These are phyloP conservation scores for Hippoglossus stenolepis DNA, from an alignment of 2,113 vertebrate species.

Conservation along the genomic window DNA sequence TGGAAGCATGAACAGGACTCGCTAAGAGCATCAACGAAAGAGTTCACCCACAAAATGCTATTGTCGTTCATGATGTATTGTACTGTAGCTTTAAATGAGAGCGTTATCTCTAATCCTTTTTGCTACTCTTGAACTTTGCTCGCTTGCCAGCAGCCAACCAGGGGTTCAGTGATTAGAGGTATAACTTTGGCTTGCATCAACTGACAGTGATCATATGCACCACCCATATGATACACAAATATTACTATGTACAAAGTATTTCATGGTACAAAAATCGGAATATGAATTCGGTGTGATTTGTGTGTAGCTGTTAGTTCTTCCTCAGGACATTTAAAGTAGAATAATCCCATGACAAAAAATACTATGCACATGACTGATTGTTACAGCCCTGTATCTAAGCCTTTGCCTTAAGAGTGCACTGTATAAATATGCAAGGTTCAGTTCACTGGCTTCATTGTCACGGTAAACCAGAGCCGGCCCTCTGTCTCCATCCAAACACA, in stretches of 20 bases:
- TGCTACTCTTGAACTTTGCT: too few species aligned
- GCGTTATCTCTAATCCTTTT: too few species aligned
- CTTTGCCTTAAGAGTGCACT: neutral
- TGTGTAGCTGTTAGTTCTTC: neutral
- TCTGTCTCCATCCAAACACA: neutral
- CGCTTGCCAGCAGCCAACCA: too few species aligned
- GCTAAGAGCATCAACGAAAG: neutral
- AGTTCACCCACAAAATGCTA: neutral
- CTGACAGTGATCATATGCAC: too few species aligned
- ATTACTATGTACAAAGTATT: too few species aligned
- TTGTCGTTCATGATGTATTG: neutral
- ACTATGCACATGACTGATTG: neutral
- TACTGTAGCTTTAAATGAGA: too few species aligned
- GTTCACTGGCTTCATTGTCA: neutral
- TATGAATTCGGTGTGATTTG: neutral
- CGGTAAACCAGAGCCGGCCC: neutral
- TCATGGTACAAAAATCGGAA: too few species aligned
- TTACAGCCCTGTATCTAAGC: neutral
- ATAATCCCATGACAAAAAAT: neutral
- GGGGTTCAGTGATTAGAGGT: too few species aligned
- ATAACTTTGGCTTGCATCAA: too few species aligned
- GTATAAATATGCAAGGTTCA: neutral
- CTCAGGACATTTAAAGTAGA: neutral
- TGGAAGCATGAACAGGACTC: too few species aligned
- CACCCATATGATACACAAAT: too few species aligned